A percentile compares a stretch with the other conserved stretches of the same genome.
These are phyloP conservation scores for Aphodius sticticus DNA, from an alignment of 2,888 invertebrate genomes.

Conservation along the genomic window DNA sequence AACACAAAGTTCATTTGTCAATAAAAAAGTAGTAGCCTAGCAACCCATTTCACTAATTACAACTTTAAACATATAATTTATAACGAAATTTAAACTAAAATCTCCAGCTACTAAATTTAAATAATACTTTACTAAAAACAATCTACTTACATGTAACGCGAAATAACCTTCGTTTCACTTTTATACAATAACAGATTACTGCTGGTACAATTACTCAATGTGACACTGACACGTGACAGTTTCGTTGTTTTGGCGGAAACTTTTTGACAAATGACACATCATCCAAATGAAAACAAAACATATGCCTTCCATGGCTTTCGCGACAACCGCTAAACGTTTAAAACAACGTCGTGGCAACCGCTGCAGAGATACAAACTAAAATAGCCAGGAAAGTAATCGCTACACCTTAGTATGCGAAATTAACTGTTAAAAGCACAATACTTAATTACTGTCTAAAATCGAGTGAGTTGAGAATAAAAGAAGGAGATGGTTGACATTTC, in stretches of 20 bases:
- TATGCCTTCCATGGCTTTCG: conserved; percentile 4
- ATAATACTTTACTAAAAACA: not conserved
- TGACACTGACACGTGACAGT: conserved; percentile 15
- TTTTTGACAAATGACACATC: conserved; percentile 24
- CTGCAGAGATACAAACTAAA: not conserved
- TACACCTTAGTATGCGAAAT: not conserved
- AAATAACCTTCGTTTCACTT: not conserved
- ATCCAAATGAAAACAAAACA: conserved; percentile 4
- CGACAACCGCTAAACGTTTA: not conserved
- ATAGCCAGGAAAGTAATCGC: conserved; percentile 4
- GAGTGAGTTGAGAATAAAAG: not conserved
- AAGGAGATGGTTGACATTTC: conserved; percentile 4
- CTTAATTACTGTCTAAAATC: conserved; percentile 4
- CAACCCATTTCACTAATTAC: not conserved
- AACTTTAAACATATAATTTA: not conserved
- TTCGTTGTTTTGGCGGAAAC: conserved; percentile 21
- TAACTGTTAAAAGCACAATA: conserved; percentile 4
- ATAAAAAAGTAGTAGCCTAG: not conserved
- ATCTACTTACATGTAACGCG: not conserved
- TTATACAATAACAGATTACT: not conserved
- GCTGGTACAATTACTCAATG: conserved; percentile 4
- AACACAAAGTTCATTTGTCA: not conserved
- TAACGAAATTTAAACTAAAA: not conserved
- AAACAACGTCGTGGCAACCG: not conserved
- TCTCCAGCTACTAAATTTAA: not conserved